phyloP scores from a whole-genome alignment of 2,888 invertebrate genomes.

The Resseliella maxima region DNA sequence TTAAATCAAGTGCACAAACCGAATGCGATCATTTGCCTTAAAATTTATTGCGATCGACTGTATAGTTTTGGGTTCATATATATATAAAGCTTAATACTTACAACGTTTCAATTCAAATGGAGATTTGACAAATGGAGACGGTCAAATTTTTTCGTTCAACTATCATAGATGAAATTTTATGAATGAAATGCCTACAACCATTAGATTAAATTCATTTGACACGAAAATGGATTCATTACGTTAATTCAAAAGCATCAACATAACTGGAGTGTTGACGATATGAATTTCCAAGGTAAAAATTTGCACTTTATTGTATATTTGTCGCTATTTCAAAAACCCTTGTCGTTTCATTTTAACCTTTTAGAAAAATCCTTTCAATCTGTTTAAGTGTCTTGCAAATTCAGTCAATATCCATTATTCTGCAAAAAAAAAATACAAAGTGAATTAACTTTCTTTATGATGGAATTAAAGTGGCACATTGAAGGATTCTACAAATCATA shows the following conservation, averaged over 20 bases:
- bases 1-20: constrained; percentile 29
- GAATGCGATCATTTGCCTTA: background rate
- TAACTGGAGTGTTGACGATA: background rate
- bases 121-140: constrained; percentile 13
- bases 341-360: no score
- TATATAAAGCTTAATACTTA: no score
- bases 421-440: background rate
- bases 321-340: background rate
- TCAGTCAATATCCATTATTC: background rate
- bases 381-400: no score
- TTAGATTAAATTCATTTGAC: background rate
- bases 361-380: no score
- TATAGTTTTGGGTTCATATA: no score
- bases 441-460: background rate
- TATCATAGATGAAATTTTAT: background rate
- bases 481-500: no score
- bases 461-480: no score
- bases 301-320: background rate
- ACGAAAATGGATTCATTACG: background rate
- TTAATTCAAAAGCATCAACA: background rate
- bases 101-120: background rate
- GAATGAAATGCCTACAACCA: background rate
- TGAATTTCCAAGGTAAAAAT: background rate
- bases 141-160: background rate
- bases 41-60: no score